phyloP scores from a whole-genome alignment of 2,888 invertebrate species.

The Polyommatus icarus region DNA sequence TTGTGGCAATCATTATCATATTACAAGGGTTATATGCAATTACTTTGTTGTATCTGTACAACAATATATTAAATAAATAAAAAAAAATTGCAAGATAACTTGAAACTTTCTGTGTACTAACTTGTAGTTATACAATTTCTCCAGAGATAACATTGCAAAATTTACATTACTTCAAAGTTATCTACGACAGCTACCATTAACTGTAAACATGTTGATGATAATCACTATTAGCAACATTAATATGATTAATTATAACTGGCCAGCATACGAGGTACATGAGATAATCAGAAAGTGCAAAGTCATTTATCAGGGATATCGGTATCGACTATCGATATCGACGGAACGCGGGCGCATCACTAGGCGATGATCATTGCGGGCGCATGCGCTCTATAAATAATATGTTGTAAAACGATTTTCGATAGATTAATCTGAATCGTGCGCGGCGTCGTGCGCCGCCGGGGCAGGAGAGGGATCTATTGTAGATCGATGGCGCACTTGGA shows the following conservation, averaged over 20 bases:
- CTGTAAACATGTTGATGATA: constrained; percentile 1
- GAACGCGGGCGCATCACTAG: constrained; percentile 64
- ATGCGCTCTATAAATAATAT: constrained; percentile 81
- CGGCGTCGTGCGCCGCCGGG: constrained; percentile 76
- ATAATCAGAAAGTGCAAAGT: constrained; percentile 39
- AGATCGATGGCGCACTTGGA: constrained; percentile 64
- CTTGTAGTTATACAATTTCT: not conserved
- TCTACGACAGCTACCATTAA: constrained; percentile 7
- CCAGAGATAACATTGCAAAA: not conserved
- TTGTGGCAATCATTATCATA: not conserved
- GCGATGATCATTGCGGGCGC: constrained; percentile 80
- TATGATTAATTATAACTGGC: constrained; percentile 32
- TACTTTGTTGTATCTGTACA: no score
- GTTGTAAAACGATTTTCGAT: constrained; percentile 82
- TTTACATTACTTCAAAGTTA: not conserved
- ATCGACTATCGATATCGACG: constrained; percentile 52
- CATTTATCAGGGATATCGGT: constrained; percentile 47
- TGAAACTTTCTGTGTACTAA: no score
- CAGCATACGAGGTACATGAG: constrained; percentile 14
- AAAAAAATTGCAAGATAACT: no score
- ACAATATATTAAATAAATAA: no score
- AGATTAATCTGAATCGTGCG: constrained; percentile 81
- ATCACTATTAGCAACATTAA: constrained; percentile 29
- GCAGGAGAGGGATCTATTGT: constrained; percentile 75
- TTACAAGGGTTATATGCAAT: not conserved